phyloP scores from a whole-genome alignment of 2,113 vertebrate species.

The Tetrao urogallus region DNA sequence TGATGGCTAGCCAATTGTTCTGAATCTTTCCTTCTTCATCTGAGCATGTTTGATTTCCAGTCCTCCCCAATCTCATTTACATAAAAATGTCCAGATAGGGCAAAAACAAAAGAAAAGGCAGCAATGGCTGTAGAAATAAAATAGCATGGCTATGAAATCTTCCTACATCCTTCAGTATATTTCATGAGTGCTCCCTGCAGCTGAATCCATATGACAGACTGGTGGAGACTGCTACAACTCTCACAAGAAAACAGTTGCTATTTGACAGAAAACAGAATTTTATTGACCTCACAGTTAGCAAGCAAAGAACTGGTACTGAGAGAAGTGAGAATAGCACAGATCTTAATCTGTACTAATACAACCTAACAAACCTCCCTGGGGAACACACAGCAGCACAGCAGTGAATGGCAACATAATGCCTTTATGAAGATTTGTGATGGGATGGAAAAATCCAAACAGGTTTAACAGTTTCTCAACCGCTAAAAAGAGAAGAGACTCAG shows the following conservation, averaged over 20 bases:
- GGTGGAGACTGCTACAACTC: fast-evolving
- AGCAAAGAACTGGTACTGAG: neutral
- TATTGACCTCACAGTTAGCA: neutral
- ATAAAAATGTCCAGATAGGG: neutral
- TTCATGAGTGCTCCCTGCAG: neutral
- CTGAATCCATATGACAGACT: neutral
- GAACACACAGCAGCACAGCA: neutral
- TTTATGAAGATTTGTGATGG: neutral
- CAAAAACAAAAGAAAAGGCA: neutral
- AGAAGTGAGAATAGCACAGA: neutral
- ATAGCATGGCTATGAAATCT: neutral
- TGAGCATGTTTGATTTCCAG: neutral
- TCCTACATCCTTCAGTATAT: neutral
- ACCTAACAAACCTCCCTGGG: neutral
- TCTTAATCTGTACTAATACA: neutral
- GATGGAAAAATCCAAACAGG: neutral
- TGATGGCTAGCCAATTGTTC: neutral
- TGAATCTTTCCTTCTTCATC: neutral
- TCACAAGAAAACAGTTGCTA: neutral
- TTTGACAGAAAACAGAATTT: conserved; percentile 1
- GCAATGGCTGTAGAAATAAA: neutral
- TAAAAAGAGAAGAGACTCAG: neutral
- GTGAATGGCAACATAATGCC: neutral
- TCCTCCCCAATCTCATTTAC: neutral
- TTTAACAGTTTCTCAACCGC: neutral